Conservation (phyloP, 2,797 vertebrate species). For the Aeoliscus strigatus region DNA sequence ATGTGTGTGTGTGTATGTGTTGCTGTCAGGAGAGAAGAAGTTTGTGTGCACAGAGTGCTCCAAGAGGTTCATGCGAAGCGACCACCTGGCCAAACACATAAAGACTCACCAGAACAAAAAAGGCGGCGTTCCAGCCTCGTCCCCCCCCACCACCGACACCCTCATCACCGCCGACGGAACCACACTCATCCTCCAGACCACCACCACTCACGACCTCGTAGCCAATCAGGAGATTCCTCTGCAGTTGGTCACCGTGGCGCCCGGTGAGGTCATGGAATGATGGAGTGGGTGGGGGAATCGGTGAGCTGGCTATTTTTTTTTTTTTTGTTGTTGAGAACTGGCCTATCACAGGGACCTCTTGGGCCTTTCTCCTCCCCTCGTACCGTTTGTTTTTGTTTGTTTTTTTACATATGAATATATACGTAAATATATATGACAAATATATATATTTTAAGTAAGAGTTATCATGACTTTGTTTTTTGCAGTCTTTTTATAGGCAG, state of each 20-base stretch:
- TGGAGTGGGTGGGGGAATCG: too few relatives aligned
- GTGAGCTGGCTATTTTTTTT: too few relatives aligned
- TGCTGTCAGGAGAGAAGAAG: constrained; percentile 97
- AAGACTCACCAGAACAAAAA: constrained; percentile 99
- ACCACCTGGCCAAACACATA: constrained; percentile 99
- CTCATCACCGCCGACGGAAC: constrained; percentile 96
- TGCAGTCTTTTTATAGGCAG: too few relatives aligned
- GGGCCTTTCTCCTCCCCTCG: constrained; percentile 58
- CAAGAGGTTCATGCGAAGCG: constrained; percentile 99
- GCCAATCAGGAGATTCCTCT: constrained; percentile 96
- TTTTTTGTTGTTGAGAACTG: too few relatives aligned
- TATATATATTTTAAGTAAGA: constrained; percentile 76
- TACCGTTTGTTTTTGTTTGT: too few relatives aligned
- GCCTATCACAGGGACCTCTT: too few relatives aligned
- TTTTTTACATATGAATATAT: too few relatives aligned
- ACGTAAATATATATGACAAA: constrained; percentile 58
- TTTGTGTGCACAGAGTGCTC: constrained; percentile 99
- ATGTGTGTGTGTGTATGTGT: too few relatives aligned
- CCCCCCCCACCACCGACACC: too few relatives aligned
- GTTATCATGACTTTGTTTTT: too few relatives aligned
- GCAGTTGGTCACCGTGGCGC: constrained; percentile 97
- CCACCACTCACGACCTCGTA: constrained; percentile 97
- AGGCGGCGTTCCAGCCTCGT: too few relatives aligned
- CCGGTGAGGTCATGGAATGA: constrained; percentile 97
- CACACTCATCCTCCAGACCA: constrained; percentile 99